Evolutionary conservation across 2,888 invertebrate genomes (phyloP), one percentile per base, ranked within the genome.

Genomic region (Drosophila formosana): DNA sequence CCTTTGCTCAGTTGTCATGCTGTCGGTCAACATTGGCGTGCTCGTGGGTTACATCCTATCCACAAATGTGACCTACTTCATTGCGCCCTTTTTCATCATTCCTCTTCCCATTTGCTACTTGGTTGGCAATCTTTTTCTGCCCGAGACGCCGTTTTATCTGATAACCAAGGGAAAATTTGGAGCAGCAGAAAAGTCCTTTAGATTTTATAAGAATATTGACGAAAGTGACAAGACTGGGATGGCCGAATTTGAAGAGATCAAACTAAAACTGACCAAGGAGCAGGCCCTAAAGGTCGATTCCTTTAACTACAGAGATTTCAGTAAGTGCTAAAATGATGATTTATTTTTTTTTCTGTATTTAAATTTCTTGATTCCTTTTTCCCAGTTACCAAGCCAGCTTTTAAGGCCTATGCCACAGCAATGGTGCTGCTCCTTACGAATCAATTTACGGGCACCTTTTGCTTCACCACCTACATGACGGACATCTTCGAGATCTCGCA

Each of bases 81-180:
- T 64, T 0, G 75, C 82, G 0, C 86, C 90, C 0, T 67, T 77
- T 0, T 71, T 74, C 3, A 55, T 85, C 0, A 58, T 90, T 4
- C 73, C 72, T 0, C 13, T 90, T 28, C 86, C 91, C 13, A 53
- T 86, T 4, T 57, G 76, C 0, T 91, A 87, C 8, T 71, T 87
- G 60, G 45, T 66, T 41, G 56, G 78, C 70, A 63, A 58, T 32
- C 50, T 78, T 7, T 70, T 83, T 46, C 82, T 91, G 39, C 89
- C 86, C 0, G 90, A 90, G 45, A 91, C 91, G 0, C 90, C 90
- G 0, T 83, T 81, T n/a, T 71, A 82, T 60, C 71, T 90, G 7
- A 68, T 91, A 6, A 69, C 65, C 6, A 66, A 67, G n/a, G 80
- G 82, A 0, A 74, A 80, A 41, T 62, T 73, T 0, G 60, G 61